Evolutionary conservation across 2,113 vertebrate genomes (phyloP), one percentile per base, ranked within the genome.

Genomic region (Montifringilla adamsi): DNA sequence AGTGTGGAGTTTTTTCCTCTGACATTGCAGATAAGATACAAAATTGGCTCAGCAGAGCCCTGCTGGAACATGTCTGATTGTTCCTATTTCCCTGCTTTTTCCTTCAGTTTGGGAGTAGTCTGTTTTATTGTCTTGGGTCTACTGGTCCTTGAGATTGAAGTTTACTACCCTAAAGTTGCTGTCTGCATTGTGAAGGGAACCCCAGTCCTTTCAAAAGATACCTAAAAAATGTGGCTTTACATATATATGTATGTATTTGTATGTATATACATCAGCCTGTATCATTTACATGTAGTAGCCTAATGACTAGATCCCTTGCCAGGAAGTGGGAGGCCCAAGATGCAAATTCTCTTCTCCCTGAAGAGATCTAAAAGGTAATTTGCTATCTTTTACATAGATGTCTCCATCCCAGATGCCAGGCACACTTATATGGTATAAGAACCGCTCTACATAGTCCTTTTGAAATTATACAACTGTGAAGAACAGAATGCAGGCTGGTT

Each of bases 21-120:
- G 69, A 69, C 33, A 86, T 76, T 81, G 77, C 73, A 95, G 90
- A 87, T 92, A 70, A 93, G 77, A 79, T 91, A 66, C 18, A 79
- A 93, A 97, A 60, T 94, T 76, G 83, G 52, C 81, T 93, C 22
- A 59, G 13, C 50, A 73, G 18, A 88, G 37, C 72, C 15, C 20
- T 84, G 17, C 22, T 90, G 37, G 78, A 79, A 66, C 20, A 8
- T 72, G 46, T 59, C 33, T 90, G 39, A 73, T 83, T 94, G 33
- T 68, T 95, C 30, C 76, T 87, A 66, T 53, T 94, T 93, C 55
- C 77, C 16, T 63, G 44, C 33, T 56, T 88, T 60, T 46, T 67
- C 30, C 46, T 88, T 81, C 22, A 52, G 31, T 37, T 74, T 74
- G 72, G 27, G 64, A 84, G 13, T 52, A 23, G 12, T 82, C 37